A percentile compares a stretch with the other conserved stretches of the same genome.
Evolutionary conservation across 2,888 invertebrate species (phyloP).

Genomic region (Tuta absoluta): DNA sequence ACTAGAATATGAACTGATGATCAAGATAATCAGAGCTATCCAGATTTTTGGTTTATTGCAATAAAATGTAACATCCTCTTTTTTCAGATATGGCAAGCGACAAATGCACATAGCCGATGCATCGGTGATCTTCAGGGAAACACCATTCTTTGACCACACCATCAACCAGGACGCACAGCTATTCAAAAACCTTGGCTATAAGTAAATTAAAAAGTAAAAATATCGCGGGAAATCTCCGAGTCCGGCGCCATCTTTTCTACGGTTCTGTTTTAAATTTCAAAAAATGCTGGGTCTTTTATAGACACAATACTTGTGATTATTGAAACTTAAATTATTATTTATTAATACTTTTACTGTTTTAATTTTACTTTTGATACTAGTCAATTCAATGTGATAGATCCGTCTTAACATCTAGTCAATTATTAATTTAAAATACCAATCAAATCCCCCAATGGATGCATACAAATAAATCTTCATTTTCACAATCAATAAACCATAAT

Average conservation of each 20-base stretch:
- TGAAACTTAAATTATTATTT: constrained; percentile 16
- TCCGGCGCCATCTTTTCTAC: constrained; percentile 9
- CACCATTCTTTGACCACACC: constrained; percentile 63
- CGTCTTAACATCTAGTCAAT: constrained; percentile 52
- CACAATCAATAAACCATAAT: not conserved
- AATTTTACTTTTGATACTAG: constrained; percentile 15
- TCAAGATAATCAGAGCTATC: too few relatives aligned
- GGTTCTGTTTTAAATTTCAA: constrained; percentile 5
- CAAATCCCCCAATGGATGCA: constrained; percentile 4
- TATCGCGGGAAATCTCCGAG: constrained; percentile 9
- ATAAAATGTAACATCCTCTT: not conserved
- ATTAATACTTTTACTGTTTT: constrained; percentile 20
- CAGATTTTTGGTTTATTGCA: too few relatives aligned
- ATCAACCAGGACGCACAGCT: constrained; percentile 55
- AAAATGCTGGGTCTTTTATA: constrained; percentile 22
- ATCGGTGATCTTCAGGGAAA: constrained; percentile 69
- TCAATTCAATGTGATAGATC: constrained; percentile 29
- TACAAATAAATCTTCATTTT: not conserved
- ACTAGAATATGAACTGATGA: too few relatives aligned
- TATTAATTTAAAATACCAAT: constrained; percentile 34
- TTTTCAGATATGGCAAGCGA: constrained; percentile 72
- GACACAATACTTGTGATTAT: constrained; percentile 22
- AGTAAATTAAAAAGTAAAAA: constrained; percentile 46
- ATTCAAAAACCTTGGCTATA: constrained; percentile 65
- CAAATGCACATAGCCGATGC: constrained; percentile 76